phyloP scores from a whole-genome alignment of 2,113 vertebrate species.

The Blennius ocellaris region DNA sequence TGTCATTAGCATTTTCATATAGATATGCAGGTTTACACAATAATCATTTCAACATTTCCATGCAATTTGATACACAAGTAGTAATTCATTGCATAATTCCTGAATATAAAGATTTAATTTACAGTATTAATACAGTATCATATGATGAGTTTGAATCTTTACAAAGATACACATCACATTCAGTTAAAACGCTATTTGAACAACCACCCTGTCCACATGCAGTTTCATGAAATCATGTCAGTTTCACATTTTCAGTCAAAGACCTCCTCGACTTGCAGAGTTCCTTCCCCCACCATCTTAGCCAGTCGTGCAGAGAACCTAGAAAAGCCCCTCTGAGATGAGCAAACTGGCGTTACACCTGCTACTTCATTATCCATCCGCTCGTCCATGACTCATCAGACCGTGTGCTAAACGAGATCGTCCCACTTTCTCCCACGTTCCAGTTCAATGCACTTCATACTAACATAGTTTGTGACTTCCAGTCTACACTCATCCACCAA shows the following conservation, averaged over 20 bases:
- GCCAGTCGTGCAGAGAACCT: constrained; percentile 23
- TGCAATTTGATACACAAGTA: neutral
- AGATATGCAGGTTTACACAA: neutral
- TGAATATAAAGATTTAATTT: too few species aligned
- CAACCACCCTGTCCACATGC: neutral
- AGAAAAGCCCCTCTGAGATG: constrained; percentile 43
- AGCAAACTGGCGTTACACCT: constrained; percentile 44
- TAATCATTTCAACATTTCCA: neutral
- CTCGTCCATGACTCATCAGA: constrained; percentile 36
- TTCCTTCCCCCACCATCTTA: constrained; percentile 2
- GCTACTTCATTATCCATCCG: constrained; percentile 58
- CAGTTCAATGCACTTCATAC: constrained; percentile 19
- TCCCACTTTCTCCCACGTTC: constrained; percentile 33
- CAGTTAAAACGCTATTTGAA: too few species aligned
- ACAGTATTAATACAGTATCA: too few species aligned
- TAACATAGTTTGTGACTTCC: neutral
- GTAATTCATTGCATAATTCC: neutral
- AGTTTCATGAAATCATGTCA: constrained; percentile 6
- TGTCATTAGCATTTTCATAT: neutral
- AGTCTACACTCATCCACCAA: neutral
- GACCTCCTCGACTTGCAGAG: constrained; percentile 5
- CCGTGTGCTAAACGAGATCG: constrained; percentile 35
- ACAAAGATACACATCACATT: too few species aligned
- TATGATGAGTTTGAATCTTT: too few species aligned
- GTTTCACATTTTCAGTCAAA: constrained; percentile 24